phyloP scores from a whole-genome alignment of 1,140 invertebrate species.

The Aphidius gifuensis region DNA sequence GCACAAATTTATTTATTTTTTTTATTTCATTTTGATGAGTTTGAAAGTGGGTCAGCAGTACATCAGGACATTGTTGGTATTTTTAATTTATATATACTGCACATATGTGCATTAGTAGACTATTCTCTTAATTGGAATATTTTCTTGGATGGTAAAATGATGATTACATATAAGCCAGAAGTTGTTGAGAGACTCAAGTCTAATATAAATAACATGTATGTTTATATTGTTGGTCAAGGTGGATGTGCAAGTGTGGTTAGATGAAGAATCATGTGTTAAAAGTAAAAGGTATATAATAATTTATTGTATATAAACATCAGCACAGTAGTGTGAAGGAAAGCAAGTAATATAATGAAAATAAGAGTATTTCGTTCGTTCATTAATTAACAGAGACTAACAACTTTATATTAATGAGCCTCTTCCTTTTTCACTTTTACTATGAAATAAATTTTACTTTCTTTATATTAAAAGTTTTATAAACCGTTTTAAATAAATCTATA shows the following conservation, averaged over 20 bases:
- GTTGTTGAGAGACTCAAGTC: background rate
- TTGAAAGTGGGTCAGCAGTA: slow-evolving; percentile 48
- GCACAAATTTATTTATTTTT: no score
- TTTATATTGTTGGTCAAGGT: background rate
- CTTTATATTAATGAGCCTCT: slow-evolving; percentile 1
- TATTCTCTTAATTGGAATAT: slow-evolving; percentile 24
- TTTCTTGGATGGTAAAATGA: slow-evolving; percentile 6
- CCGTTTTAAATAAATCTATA: background rate
- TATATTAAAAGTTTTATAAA: background rate
- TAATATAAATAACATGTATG: background rate
- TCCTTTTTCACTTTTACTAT: background rate
- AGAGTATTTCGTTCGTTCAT: slow-evolving; percentile 23
- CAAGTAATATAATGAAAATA: slow-evolving; percentile 15
- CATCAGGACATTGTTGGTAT: slow-evolving; percentile 5
- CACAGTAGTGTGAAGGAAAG: slow-evolving; percentile 1
- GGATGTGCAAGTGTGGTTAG: background rate
- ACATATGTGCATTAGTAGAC: background rate
- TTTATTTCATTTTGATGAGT: no score
- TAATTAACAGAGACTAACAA: slow-evolving; percentile 22
- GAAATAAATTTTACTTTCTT: background rate
- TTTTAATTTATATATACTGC: slow-evolving; percentile 18
- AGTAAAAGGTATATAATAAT: no score
- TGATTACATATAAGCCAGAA: background rate
- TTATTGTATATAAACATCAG: background rate
- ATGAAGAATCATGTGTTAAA: slow-evolving; percentile 3